Evolutionary conservation across 2,888 invertebrate species (phyloP).

Genomic region (Acanthoscelides obtectus): DNA sequence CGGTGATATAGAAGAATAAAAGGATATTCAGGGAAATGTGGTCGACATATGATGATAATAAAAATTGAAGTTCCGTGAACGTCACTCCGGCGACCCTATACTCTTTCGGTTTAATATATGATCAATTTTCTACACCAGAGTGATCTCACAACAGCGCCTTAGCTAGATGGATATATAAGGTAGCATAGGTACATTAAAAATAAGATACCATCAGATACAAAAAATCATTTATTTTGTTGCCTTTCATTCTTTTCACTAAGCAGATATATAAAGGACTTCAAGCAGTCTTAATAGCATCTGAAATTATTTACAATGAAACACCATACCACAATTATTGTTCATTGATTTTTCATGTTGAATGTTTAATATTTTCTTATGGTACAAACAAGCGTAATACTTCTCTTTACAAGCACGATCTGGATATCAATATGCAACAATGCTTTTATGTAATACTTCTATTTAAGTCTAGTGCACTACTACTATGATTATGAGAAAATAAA

Average conservation of each 20-base stretch:
- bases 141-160: too few relatives aligned
- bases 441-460: neutral
- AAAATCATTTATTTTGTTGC: conserved; percentile 32
- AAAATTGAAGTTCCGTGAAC: too few relatives aligned
- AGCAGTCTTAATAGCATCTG: conserved; percentile 35
- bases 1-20: too few relatives aligned
- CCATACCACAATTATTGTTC: conserved; percentile 27
- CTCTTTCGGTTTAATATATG: too few relatives aligned
- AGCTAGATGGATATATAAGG: too few relatives aligned
- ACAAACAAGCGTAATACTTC: conserved; percentile 18
- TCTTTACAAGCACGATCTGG: neutral
- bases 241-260: conserved; percentile 35
- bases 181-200: neutral
- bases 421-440: neutral
- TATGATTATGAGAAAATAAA: neutral
- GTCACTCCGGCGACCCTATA: too few relatives aligned
- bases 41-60: too few relatives aligned
- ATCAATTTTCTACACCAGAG: too few relatives aligned
- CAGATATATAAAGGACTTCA: conserved; percentile 36
- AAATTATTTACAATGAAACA: conserved; percentile 30
- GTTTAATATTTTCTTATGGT: neutral
- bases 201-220: conserved; percentile 8
- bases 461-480: neutral
- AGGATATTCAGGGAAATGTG: too few relatives aligned
- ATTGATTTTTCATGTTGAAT: conserved; percentile 21